These are phyloP conservation scores for Typhlomys cinereus DNA, from an alignment of 2,113 vertebrate genomes.

Conservation along the genomic window DNA sequence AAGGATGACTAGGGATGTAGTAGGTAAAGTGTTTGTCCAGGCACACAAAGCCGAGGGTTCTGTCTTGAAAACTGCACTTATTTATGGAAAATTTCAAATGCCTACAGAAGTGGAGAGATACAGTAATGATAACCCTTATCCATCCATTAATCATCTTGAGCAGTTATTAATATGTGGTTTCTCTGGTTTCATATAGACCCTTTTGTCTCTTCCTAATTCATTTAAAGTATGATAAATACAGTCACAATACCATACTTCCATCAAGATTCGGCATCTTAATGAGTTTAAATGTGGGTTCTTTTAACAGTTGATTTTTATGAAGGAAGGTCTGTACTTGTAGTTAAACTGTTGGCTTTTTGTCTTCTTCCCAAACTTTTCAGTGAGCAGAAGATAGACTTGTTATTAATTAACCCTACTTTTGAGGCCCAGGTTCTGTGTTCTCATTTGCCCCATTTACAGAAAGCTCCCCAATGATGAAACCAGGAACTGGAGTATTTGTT, in stretches of 20 bases:
- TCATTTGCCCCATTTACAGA: background rate
- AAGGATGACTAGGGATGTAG: too few species aligned
- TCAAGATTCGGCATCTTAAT: background rate
- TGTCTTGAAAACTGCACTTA: background rate
- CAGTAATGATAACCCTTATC: background rate
- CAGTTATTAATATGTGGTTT: background rate
- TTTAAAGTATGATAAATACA: conserved; percentile 47
- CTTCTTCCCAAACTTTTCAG: background rate
- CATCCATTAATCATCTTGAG: background rate
- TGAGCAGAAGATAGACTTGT: conserved; percentile 2
- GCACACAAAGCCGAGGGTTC: background rate
- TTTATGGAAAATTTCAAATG: conserved; percentile 16
- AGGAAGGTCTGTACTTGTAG: background rate
- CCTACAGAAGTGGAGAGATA: background rate
- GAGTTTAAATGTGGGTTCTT: background rate
- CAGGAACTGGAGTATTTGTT: background rate
- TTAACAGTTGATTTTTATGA: conserved; percentile 46
- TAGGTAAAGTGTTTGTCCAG: background rate
- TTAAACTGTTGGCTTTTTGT: conserved; percentile 38
- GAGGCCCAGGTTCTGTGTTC: background rate
- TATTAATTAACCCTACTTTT: conserved; percentile 8
- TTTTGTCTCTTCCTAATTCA: background rate
- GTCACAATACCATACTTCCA: background rate
- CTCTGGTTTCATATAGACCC: background rate
- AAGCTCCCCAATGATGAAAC: background rate